These are phyloP conservation scores for Enteromius paludinosus DNA, from an alignment of 2,797 vertebrate genomes.

Conservation along the genomic window DNA sequence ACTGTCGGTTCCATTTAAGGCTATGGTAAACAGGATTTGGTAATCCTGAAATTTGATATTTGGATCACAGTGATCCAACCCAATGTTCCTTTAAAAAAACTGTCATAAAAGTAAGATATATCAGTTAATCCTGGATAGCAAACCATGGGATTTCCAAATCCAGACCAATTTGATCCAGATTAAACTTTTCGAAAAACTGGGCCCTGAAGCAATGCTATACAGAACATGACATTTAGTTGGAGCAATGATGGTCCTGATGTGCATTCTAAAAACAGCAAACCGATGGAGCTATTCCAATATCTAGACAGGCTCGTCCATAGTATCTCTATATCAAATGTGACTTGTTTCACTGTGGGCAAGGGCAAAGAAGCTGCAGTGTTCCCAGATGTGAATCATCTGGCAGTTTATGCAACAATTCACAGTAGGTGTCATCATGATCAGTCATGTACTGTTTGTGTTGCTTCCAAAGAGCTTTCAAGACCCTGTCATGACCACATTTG, in stretches of 20 bases:
- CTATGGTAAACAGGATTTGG: no score
- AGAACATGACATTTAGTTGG: background rate
- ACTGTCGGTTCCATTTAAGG: no score
- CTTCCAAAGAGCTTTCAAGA: slow-evolving; percentile 9
- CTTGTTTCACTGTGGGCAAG: slow-evolving; percentile 27
- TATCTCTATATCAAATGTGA: slow-evolving; percentile 6
- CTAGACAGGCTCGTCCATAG: slow-evolving; percentile 8
- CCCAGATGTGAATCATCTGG: slow-evolving; percentile 61
- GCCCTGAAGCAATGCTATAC: background rate
- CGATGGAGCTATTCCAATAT: background rate
- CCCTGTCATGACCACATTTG: background rate
- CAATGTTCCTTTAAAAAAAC: no score
- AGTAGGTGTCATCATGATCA: slow-evolving; percentile 18
- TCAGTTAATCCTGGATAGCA: no score
- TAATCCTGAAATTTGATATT: no score
- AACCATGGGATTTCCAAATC: no score
- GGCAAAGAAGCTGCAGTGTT: slow-evolving; percentile 56
- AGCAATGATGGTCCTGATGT: background rate
- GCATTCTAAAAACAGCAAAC: background rate
- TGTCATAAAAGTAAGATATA: no score
- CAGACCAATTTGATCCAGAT: no score
- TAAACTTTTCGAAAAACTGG: no score
- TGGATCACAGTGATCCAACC: no score
- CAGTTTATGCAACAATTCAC: slow-evolving; percentile 23
- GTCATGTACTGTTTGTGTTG: slow-evolving; percentile 4